Evolutionary conservation across 2,888 invertebrate genomes (phyloP), one percentile per base, ranked within the genome.

Genomic region (Andrena dorsata): DNA sequence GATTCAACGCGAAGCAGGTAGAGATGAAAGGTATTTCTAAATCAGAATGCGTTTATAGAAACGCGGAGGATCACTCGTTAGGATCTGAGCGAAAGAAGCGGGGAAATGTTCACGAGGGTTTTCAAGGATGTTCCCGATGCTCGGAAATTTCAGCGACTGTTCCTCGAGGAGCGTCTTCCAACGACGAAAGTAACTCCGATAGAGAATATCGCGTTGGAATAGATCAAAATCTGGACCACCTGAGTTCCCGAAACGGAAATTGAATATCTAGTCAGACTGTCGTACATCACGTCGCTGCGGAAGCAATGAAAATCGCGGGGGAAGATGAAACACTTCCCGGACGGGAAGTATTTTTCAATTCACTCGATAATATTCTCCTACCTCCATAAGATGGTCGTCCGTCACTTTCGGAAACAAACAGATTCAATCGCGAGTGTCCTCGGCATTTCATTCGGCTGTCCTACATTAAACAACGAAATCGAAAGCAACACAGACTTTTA

Each of bases 231-330:
- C 63, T 63, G 63, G 23, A 64, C 71, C 69, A 61, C 64, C 64
- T 56, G 71, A 61, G 61, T 66, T 71, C 26, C 47, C 65, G 71
- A 35, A 56, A 63, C 72, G 72, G 80, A 47, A 79, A 80, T 80
- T 80, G 80, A 80, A 78, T 79, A 80, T 80, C 66, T 63, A 56
- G 80, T 68, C 47, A n/a, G 66, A 72, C 66, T 66, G 80, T 72
- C 80, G 72, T 80, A 79, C 68, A 80, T 80, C 80, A 80, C 53
- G 56, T 10, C 32, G 72, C 49, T 56, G 66, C 53, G 30, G 56
- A 63, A 53, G 35, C 71, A 68, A 79, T 79, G 80, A 79, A 80
- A 80, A 51, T 66, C 53, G 66, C 66, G 20, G 35, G 23, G 6
- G 61, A 35, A 56, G 79, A 80, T 80, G 72, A 79, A 80, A 71